Base-by-base conservation (phyloP, 2,797 vertebrate genomes). In the Myripristis murdjan region DNA sequence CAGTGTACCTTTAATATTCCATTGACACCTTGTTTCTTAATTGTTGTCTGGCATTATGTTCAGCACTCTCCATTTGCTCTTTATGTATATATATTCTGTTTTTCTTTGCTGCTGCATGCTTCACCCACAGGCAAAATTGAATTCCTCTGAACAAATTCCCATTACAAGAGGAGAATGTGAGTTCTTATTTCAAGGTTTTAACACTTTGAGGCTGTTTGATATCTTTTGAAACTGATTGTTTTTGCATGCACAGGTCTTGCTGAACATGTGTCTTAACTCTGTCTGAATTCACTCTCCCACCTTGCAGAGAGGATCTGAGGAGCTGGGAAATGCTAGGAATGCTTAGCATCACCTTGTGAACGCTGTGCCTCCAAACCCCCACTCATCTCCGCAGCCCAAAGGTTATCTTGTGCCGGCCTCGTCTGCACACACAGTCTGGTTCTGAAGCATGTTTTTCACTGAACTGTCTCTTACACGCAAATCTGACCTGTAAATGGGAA, bases 271-370 rank as follows among this genome's bases (percentile, higher is more conserved):
- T 60, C 14, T 55, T 54, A 58, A 43, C 43, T 52, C 31, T 47
- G 63, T 76, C 47, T 48, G 54, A 70, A 48, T 70, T 55, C 16
- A 51, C n/a, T 28, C 23, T 58, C 49, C 23, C 23, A 54, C 43
- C 48, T 58, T 68, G 58, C 48, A 47, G 15, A 55, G 23, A 49
- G 64, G 78, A 79, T 86, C 75, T 79, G 70, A 84, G 48, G 66
- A 69, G 48, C 69, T 57, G 68, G 73, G 73, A 92, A 91, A 87
- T 90, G 76, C 82, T 33, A 82, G 83, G 89, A 92, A 92, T 93
- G 88, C 85, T 78, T 84, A 56, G 72, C 85, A 79, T 84, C 54
- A 71, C 79, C 73, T 63, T 85, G 84, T 79, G 85, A 91, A 89
- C 80, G 70, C 52, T 86, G 52, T 24, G 43, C 78, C 73, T 81